Evolutionary conservation across 2,888 invertebrate species (phyloP).

Genomic region (Galerucella calmariensis): DNA sequence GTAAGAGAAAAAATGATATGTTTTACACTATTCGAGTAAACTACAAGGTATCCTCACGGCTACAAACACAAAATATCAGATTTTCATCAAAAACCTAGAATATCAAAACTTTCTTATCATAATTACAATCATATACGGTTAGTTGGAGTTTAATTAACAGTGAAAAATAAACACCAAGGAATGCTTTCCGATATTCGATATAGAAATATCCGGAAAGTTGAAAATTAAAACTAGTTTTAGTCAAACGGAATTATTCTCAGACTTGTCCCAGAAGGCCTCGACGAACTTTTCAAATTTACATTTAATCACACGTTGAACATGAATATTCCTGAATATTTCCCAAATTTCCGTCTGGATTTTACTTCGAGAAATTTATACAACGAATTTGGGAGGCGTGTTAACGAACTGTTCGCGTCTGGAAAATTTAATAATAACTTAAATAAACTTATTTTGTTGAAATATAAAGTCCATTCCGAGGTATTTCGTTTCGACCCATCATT

Average conservation of each 20-base stretch:
- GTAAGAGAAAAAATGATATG: too few relatives aligned
- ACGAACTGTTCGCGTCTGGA: background rate
- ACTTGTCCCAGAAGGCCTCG: conserved; percentile 13
- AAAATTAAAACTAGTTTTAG: background rate
- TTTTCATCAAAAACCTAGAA: background rate
- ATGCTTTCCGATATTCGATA: background rate
- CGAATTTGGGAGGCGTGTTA: background rate
- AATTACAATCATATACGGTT: background rate
- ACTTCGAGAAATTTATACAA: conserved; percentile 11
- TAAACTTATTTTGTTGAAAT: background rate
- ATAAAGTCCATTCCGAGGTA: background rate
- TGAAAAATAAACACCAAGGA: background rate
- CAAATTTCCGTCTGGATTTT: conserved; percentile 2
- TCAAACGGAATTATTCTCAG: conserved; percentile 2
- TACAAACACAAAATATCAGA: background rate
- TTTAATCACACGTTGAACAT: conserved; percentile 29
- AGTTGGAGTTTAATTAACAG: background rate
- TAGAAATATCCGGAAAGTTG: background rate
- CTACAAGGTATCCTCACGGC: too few relatives aligned
- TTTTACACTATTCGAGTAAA: too few relatives aligned
- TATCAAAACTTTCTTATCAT: background rate
- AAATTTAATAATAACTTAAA: background rate
- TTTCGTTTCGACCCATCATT: background rate
- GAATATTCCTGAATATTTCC: conserved; percentile 20
- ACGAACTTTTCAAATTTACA: conserved; percentile 29